These are phyloP conservation scores for Drosophila varians DNA, from an alignment of 1,140 invertebrate genomes.

Conservation along the genomic window DNA sequence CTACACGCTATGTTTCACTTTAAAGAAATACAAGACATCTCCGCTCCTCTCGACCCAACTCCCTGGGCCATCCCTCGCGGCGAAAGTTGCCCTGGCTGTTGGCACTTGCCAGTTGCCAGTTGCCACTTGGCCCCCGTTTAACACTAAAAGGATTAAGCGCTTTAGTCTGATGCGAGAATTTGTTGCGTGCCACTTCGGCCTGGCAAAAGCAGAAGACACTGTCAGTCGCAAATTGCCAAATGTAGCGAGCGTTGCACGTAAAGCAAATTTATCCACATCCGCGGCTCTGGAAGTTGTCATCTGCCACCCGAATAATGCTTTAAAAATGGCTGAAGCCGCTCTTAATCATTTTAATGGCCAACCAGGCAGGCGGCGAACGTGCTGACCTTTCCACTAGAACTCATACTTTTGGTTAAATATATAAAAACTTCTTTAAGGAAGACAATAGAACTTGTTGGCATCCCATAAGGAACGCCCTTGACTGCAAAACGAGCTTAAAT, in stretches of 20 bases:
- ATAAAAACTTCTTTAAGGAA: not conserved
- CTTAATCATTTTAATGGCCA: conserved; percentile 57
- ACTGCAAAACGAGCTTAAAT: not conserved
- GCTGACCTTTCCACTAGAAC: conserved; percentile 16
- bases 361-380: conserved; percentile 41
- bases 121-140: conserved; percentile 72
- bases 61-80: not conserved
- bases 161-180: conserved; percentile 78
- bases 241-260: conserved; percentile 59
- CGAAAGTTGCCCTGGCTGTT: conserved; percentile 53
- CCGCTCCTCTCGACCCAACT: conserved; percentile 2
- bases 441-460: no score
- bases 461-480: not conserved
- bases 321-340: conserved; percentile 45
- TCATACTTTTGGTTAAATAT: not conserved
- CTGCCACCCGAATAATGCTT: conserved; percentile 28
- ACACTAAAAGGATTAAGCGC: conserved; percentile 79
- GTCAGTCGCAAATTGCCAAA: conserved; percentile 58
- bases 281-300: conserved; percentile 32
- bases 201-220: conserved; percentile 20
- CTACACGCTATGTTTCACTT: conserved; percentile 52
- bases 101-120: conserved; percentile 39
- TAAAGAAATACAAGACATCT: conserved; percentile 61
- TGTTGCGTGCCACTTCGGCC: conserved; percentile 54
- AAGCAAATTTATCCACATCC: conserved; percentile 68